Evolutionary conservation across 1,140 invertebrate genomes (phyloP), one percentile per base, ranked within the genome.

Genomic region (Samia ricini): DNA sequence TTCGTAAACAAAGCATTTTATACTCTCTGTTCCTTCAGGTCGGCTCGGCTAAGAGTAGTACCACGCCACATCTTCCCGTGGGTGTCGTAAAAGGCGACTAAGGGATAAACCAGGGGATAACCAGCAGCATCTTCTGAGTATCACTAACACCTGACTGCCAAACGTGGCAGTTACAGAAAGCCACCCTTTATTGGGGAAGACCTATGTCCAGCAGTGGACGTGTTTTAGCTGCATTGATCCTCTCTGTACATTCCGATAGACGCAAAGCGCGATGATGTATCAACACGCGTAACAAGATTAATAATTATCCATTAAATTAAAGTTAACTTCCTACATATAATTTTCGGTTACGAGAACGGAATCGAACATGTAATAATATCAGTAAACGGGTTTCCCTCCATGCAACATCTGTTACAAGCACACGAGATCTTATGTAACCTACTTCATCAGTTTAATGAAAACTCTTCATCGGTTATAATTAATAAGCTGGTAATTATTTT

Each of bases 381-480:
- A 15, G 33, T 42, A 42, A 42, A 42, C 33, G n/a, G n/a, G 33
- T 42, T 42, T 42, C 15, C 33, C 33, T 42, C 33, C n/a, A 42
- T 42, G 33, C 12, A 42, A 42, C 33, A 42, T 42, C 7, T 42
- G 33, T 42, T 42, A 42, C 15, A 42, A 42, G 15, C n/a, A n/a
- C n/a, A n/a, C 33, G 4, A 42, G 33, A 15, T 15, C 1, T 42
- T 42, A 15, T 12, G 33, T 42, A 42, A 42, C n/a, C 4, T 52
- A 8, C 8, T 52, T 21, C 19, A 52, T 8, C 22, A 21, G 6
- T 23, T 1, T 52, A 52, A 52, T 21, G 0, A 52, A n/a, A 52
- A 52, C 50, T 52, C 22, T 21, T 52, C 50, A 19, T 52, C 50
- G 15, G 5, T 52, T 52, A 52, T 52, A 21, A 52, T 52, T 52